Conservation (phyloP, 2,888 invertebrate genomes). For the Ephialtes manifestator region DNA sequence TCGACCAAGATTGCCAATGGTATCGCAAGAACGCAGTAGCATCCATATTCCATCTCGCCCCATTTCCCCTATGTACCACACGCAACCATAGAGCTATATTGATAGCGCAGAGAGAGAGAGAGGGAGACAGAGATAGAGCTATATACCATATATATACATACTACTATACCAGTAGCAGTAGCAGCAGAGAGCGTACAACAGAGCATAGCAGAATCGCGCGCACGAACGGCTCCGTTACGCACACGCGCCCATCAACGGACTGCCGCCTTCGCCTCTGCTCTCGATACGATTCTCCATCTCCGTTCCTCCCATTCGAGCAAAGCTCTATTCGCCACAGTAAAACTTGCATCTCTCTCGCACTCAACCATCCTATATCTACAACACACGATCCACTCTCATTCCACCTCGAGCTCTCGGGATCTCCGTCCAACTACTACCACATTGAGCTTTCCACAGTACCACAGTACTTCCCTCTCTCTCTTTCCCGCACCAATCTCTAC, state of each 20-base stretch:
- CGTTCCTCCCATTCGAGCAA: neutral
- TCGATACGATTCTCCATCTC: slow-evolving; percentile 57
- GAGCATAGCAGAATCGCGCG: slow-evolving; percentile 62
- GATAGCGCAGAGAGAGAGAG: too few species aligned
- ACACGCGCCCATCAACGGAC: slow-evolving; percentile 71
- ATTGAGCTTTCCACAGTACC: slow-evolving; percentile 1
- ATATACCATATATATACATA: neutral
- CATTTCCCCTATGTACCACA: neutral
- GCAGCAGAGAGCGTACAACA: slow-evolving; percentile 27
- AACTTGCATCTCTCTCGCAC: slow-evolving; percentile 39
- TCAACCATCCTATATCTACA: slow-evolving; percentile 19
- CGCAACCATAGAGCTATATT: neutral
- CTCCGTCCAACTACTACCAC: slow-evolving; percentile 14
- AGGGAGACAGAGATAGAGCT: neutral
- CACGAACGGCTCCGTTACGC: slow-evolving; percentile 71
- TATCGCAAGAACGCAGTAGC: neutral
- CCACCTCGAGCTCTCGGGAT: slow-evolving; percentile 11
- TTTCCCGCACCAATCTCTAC: slow-evolving; percentile 14
- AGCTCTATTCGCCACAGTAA: slow-evolving; percentile 3
- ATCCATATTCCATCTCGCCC: neutral
- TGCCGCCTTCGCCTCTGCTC: slow-evolving; percentile 69
- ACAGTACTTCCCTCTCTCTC: slow-evolving; percentile 28
- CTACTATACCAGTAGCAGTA: slow-evolving; percentile 18
- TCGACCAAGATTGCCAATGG: neutral
- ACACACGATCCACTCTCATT: slow-evolving; percentile 37